Percentiles rank a stretch among this genome's conserved stretches.
Conservation (phyloP, 2,888 invertebrate genomes). For the Phortica okadai region DNA sequence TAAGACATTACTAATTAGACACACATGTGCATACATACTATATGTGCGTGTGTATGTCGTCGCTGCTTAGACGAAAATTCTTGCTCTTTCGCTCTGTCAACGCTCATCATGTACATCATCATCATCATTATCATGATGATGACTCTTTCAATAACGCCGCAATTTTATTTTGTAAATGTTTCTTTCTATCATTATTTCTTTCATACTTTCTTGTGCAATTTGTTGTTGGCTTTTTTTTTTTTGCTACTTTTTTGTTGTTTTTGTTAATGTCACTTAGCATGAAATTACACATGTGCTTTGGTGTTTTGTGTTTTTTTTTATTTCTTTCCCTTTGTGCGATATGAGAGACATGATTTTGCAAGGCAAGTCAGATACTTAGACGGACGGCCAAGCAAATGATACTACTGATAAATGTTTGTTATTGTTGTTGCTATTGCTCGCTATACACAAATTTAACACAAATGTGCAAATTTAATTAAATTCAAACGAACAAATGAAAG, state of each 20-base stretch:
- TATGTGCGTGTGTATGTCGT: background rate
- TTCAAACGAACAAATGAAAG: constrained; percentile 65
- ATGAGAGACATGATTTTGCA: background rate
- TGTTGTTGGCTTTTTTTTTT: constrained; percentile 3
- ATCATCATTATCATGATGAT: constrained; percentile 43
- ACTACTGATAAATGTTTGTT: background rate
- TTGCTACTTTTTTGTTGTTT: background rate
- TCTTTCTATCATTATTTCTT: constrained; percentile 37
- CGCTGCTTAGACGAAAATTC: constrained; percentile 2
- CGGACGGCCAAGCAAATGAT: background rate
- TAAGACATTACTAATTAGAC: constrained; percentile 18
- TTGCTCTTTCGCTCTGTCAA: constrained; percentile 36
- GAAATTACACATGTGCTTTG: background rate
- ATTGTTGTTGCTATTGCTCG: background rate
- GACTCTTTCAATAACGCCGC: constrained; percentile 52
- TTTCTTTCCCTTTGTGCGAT: background rate
- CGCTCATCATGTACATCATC: constrained; percentile 7
- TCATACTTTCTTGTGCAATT: constrained; percentile 24
- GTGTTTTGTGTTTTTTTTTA: background rate
- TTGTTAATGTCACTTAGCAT: constrained; percentile 9
- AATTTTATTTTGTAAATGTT: constrained; percentile 35
- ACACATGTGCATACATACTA: background rate
- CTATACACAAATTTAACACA: constrained; percentile 61
- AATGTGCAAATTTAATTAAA: constrained; percentile 71
- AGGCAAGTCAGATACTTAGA: background rate